These are phyloP conservation scores for Danio jaintianensis DNA, from an alignment of 2,797 vertebrate genomes.

Conservation along the genomic window DNA sequence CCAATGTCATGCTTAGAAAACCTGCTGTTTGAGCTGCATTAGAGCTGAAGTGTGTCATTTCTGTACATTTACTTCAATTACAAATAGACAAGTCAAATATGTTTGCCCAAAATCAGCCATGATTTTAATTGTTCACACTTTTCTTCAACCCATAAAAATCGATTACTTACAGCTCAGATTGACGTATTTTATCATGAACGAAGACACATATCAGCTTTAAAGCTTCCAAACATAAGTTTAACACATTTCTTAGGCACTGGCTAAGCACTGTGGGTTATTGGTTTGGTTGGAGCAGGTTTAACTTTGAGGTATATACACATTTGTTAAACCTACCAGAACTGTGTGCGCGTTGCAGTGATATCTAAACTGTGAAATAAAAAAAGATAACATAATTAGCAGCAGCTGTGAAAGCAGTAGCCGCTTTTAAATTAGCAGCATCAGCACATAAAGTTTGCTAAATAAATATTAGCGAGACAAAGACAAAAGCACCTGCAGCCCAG, in stretches of 20 bases:
- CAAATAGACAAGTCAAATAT: background rate
- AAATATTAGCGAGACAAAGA: background rate
- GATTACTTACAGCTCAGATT: background rate
- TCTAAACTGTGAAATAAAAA: conserved; percentile 28
- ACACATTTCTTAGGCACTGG: conserved; percentile 49
- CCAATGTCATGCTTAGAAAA: conserved; percentile 53
- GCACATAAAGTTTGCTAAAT: conserved; percentile 16
- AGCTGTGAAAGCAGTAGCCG: conserved; percentile 34
- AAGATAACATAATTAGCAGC: conserved; percentile 27
- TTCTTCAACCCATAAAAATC: background rate
- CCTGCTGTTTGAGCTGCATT: conserved; percentile 40
- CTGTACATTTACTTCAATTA: background rate
- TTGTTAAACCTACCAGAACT: conserved; percentile 10
- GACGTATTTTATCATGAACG: background rate
- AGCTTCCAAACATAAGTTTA: background rate
- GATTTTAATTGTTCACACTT: background rate
- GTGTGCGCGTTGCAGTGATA: conserved; percentile 6
- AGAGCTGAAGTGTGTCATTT: conserved; percentile 30
- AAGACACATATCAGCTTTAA: background rate
- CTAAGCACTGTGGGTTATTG: conserved; percentile 30
- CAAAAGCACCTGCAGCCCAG: conserved; percentile 42
- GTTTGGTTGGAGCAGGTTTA: conserved; percentile 12
- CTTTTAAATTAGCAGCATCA: conserved; percentile 30
- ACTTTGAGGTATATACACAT: background rate
- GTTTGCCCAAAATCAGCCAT: background rate